phyloP scores from a whole-genome alignment of 2,888 invertebrate species.

The Parapristionchus giblindavisi region DNA sequence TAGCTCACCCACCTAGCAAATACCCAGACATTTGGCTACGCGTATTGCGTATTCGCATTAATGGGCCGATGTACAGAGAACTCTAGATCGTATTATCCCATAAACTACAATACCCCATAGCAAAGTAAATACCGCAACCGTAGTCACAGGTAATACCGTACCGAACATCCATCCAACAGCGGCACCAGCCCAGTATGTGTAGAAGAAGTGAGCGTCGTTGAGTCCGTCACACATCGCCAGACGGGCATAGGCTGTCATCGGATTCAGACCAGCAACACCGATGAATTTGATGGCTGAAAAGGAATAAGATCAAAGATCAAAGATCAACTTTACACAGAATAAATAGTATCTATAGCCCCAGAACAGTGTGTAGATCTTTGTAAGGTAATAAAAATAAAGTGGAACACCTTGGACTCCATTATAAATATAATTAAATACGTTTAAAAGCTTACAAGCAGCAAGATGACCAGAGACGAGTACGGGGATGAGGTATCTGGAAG shows the following conservation, averaged over 20 bases:
- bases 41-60: background rate
- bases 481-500: conserved; percentile 26
- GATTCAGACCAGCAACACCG: conserved; percentile 31
- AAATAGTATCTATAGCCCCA: no score
- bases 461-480: conserved; percentile 28
- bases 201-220: conserved; percentile 31
- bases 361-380: background rate
- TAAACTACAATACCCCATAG: no score
- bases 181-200: conserved; percentile 21
- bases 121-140: background rate
- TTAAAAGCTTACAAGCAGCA: background rate
- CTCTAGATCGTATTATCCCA: background rate
- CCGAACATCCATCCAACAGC: conserved; percentile 33
- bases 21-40: background rate
- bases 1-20: background rate
- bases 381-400: no score
- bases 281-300: conserved; percentile 20
- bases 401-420: no score
- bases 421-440: no score
- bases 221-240: conserved; percentile 21
- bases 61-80: background rate
- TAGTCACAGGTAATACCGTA: background rate
- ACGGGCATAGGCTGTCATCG: conserved; percentile 31
- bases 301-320: background rate
- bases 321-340: conserved; percentile 12